Conservation (phyloP, 1,140 invertebrate species). For the Bombyx mandarina region DNA sequence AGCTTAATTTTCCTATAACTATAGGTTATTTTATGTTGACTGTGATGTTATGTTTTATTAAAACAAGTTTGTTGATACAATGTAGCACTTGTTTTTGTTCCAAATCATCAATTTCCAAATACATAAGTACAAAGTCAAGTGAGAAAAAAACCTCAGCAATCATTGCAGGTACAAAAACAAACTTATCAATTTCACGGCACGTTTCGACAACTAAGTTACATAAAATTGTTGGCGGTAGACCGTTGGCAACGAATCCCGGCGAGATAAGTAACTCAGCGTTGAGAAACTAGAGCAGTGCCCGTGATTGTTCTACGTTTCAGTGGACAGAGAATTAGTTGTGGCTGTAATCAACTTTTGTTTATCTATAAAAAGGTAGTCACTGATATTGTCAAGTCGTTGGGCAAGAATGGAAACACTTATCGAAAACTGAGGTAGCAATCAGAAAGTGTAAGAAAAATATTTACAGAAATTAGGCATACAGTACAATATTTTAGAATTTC, state of each 20-base stretch:
- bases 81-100: slow-evolving; percentile 3
- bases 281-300: slow-evolving; percentile 54
- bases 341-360: slow-evolving; percentile 50
- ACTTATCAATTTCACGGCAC: slow-evolving; percentile 44
- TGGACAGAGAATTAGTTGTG: slow-evolving; percentile 45
- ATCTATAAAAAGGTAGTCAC: slow-evolving; percentile 41
- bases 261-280: slow-evolving; percentile 49
- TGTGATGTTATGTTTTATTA: slow-evolving; percentile 3
- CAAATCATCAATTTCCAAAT: neutral
- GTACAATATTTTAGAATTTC: too few relatives aligned
- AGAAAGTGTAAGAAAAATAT: too few relatives aligned
- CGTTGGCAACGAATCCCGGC: slow-evolving; percentile 45
- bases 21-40: slow-evolving; percentile 23
- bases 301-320: slow-evolving; percentile 51
- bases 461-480: too few relatives aligned
- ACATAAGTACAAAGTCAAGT: slow-evolving; percentile 2
- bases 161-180: slow-evolving; percentile 22
- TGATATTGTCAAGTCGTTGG: slow-evolving; percentile 30
- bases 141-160: slow-evolving; percentile 2
- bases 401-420: too few relatives aligned
- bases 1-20: slow-evolving; percentile 41
- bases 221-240: slow-evolving; percentile 49
- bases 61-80: slow-evolving; percentile 5
- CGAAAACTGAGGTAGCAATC: too few relatives aligned
- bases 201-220: slow-evolving; percentile 61